Conservation (phyloP, 2,113 vertebrate species). For the Actenoides lindsayi region DNA sequence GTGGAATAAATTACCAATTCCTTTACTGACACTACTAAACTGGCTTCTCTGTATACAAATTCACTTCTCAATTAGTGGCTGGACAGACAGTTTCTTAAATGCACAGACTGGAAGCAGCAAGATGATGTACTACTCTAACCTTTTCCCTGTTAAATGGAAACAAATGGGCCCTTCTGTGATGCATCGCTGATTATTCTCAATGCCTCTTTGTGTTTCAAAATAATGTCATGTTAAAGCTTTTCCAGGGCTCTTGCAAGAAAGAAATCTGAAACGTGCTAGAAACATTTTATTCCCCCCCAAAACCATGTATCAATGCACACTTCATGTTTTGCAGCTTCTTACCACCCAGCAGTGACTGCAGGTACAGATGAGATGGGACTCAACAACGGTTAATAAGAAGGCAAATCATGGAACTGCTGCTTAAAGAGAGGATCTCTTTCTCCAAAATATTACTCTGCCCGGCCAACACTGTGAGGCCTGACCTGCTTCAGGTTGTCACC, state of each 20-base stretch:
- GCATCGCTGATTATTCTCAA: slow-evolving; percentile 50
- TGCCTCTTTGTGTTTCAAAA: slow-evolving; percentile 47
- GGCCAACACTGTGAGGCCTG: not conserved
- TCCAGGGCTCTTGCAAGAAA: not conserved
- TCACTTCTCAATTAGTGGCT: slow-evolving; percentile 23
- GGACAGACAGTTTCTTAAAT: not conserved
- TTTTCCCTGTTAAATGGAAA: slow-evolving; percentile 64
- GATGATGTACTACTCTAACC: slow-evolving; percentile 63
- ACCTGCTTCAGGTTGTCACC: not conserved
- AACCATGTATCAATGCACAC: not conserved
- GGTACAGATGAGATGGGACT: not conserved
- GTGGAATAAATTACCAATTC: not conserved
- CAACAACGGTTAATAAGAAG: not conserved
- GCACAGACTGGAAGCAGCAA: not conserved
- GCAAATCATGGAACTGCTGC: not conserved
- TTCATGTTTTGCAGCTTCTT: not conserved
- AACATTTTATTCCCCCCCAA: not conserved
- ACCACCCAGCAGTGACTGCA: not conserved
- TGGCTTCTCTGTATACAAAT: not conserved
- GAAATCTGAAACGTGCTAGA: not conserved
- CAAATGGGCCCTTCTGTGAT: slow-evolving; percentile 33
- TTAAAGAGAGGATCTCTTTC: not conserved
- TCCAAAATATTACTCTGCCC: not conserved
- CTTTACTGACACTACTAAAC: not conserved
- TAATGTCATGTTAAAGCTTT: slow-evolving; percentile 9